Conservation (phyloP, 2,113 vertebrate genomes). For the Nyctibius bracteatus region DNA sequence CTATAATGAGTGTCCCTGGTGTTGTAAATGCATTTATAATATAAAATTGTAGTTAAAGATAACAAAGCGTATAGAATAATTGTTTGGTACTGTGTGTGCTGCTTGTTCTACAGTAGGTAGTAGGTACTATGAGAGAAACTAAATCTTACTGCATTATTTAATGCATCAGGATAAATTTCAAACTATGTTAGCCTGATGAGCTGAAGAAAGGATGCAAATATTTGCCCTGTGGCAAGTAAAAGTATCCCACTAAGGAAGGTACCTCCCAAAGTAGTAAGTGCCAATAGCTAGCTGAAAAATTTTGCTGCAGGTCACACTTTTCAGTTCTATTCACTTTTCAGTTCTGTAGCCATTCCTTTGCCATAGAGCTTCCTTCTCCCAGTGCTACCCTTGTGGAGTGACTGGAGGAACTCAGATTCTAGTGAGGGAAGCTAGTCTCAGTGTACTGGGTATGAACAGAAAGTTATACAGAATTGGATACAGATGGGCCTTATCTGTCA, state of each 20-base stretch:
- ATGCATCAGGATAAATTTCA: not conserved
- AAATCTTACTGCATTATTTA: not conserved
- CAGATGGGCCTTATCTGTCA: not conserved
- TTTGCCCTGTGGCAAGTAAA: not conserved
- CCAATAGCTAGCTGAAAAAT: not conserved
- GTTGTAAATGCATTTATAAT: not conserved
- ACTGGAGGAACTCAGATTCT: not conserved
- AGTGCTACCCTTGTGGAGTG: not conserved
- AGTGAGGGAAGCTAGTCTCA: not conserved
- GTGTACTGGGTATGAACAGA: not conserved
- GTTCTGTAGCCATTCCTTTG: not conserved
- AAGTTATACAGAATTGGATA: not conserved
- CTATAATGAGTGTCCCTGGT: not conserved
- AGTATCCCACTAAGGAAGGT: not conserved
- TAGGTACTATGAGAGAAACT: not conserved
- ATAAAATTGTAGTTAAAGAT: not conserved
- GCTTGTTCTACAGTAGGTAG: not conserved
- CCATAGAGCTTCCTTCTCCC: not conserved
- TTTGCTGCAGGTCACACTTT: not conserved
- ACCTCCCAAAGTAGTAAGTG: not conserved
- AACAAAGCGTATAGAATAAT: not conserved
- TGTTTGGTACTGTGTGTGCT: not conserved
- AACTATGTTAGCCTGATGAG: not conserved
- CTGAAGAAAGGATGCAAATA: not conserved
- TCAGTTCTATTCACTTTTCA: not conserved